Evolutionary conservation across 1,140 invertebrate species (phyloP).

Genomic region (Conus betulinus): DNA sequence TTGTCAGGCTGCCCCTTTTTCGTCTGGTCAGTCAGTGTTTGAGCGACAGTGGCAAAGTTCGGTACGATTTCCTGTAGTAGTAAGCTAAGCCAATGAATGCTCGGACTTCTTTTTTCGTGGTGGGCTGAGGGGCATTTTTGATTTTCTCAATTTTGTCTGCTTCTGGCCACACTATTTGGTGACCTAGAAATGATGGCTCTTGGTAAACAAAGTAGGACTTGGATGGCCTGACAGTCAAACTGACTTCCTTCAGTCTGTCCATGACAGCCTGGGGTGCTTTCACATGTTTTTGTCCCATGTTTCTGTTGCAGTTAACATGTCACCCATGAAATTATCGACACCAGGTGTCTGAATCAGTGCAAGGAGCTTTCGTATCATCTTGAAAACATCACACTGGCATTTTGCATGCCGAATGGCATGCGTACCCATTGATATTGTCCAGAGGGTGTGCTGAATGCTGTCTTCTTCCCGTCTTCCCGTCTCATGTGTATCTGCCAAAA

Average conservation of each 20-base stretch:
- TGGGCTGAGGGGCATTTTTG: constrained; percentile 56
- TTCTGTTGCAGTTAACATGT: neutral
- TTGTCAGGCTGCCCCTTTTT: constrained; percentile 24
- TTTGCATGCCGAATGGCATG: constrained; percentile 60
- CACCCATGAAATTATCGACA: neutral
- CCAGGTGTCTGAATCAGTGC: neutral
- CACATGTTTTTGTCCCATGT: neutral
- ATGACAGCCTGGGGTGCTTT: neutral
- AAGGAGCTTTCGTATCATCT: constrained; percentile 48
- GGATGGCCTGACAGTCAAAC: neutral
- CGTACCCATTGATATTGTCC: neutral
- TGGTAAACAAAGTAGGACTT: constrained; percentile 36
- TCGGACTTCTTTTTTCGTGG: constrained; percentile 68
- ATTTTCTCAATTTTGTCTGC: constrained; percentile 71
- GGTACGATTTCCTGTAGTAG: constrained; percentile 51
- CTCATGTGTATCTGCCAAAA: constrained; percentile 49
- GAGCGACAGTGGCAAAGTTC: constrained; percentile 47
- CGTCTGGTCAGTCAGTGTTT: constrained; percentile 48
- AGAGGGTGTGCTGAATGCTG: neutral
- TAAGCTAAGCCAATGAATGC: constrained; percentile 49
- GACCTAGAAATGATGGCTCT: constrained; percentile 39
- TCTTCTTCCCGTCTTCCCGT: neutral
- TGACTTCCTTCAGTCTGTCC: neutral
- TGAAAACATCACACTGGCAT: neutral
- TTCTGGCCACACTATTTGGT: constrained; percentile 61